Evolutionary conservation across 2,888 invertebrate species (phyloP).

Genomic region (Thera britannica): DNA sequence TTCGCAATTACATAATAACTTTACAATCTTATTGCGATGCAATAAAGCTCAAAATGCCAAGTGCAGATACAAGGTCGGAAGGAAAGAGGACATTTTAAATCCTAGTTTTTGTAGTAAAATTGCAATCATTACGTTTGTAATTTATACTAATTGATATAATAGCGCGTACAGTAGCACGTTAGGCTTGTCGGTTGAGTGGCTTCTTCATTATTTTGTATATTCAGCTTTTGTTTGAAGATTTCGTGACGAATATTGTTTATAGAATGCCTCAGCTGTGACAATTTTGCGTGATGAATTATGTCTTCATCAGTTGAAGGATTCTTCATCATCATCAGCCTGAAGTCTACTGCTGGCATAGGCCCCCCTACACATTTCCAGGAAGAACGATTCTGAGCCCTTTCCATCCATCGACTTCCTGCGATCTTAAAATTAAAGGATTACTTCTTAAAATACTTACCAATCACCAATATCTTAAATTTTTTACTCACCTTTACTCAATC

Average conservation of each 20-base stretch:
- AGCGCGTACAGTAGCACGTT: constrained; percentile 29
- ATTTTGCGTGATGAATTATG: neutral
- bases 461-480: too few species aligned
- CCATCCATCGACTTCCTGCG: too few species aligned
- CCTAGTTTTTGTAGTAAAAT: constrained; percentile 48
- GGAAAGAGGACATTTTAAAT: constrained; percentile 52
- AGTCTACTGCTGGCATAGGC: too few species aligned
- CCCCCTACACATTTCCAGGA: too few species aligned
- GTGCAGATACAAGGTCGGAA: constrained; percentile 54
- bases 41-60: constrained; percentile 40
- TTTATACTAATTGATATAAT: constrained; percentile 39
- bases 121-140: constrained; percentile 43
- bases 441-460: too few species aligned
- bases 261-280: neutral
- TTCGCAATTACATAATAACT: constrained; percentile 56
- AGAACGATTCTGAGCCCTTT: too few species aligned
- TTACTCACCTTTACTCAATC: too few species aligned
- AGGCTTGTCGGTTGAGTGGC: constrained; percentile 41
- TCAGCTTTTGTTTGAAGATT: constrained; percentile 18
- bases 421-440: neutral
- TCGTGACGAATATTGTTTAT: constrained; percentile 9
- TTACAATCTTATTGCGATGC: constrained; percentile 28
- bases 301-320: neutral
- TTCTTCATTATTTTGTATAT: constrained; percentile 29
- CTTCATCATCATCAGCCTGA: too few species aligned